phyloP scores from a whole-genome alignment of 2,113 vertebrate species.

The Archilochus colubris region DNA sequence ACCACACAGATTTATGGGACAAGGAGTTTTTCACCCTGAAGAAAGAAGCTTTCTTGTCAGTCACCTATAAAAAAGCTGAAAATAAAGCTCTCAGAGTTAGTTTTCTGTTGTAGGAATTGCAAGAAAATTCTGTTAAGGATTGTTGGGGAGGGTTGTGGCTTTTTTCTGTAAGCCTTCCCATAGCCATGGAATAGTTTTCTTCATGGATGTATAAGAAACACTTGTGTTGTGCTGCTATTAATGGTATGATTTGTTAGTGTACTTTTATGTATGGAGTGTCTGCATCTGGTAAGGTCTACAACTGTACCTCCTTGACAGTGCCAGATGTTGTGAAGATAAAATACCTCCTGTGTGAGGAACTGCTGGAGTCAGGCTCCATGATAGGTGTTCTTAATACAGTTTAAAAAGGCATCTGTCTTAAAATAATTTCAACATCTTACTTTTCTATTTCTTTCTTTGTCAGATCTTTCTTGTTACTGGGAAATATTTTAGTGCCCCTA shows the following conservation, averaged over 20 bases:
- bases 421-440: constrained; percentile 78
- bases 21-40: constrained; percentile 67
- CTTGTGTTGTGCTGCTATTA: constrained; percentile 50
- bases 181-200: constrained; percentile 19
- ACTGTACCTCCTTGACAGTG: constrained; percentile 72
- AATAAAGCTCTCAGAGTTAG: constrained; percentile 52
- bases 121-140: constrained; percentile 1
- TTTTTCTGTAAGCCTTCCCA: not conserved
- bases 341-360: constrained; percentile 76
- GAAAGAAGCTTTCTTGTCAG: constrained; percentile 58
- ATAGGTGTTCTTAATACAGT: constrained; percentile 76
- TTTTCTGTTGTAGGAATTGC: not conserved
- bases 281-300: constrained; percentile 74
- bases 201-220: constrained; percentile 61
- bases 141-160: not conserved
- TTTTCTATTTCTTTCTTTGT: constrained; percentile 66
- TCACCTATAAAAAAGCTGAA: constrained; percentile 54
- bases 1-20: constrained; percentile 61
- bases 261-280: constrained; percentile 70
- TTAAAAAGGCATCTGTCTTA: constrained; percentile 81
- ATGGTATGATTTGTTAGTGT: constrained; percentile 72
- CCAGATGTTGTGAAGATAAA: constrained; percentile 82
- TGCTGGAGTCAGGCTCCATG: constrained; percentile 62
- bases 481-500: constrained; percentile 1
- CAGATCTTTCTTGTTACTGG: constrained; percentile 17